These are phyloP conservation scores for Acrobeloides nanus DNA, from an alignment of 2,888 invertebrate genomes.

Conservation along the genomic window DNA sequence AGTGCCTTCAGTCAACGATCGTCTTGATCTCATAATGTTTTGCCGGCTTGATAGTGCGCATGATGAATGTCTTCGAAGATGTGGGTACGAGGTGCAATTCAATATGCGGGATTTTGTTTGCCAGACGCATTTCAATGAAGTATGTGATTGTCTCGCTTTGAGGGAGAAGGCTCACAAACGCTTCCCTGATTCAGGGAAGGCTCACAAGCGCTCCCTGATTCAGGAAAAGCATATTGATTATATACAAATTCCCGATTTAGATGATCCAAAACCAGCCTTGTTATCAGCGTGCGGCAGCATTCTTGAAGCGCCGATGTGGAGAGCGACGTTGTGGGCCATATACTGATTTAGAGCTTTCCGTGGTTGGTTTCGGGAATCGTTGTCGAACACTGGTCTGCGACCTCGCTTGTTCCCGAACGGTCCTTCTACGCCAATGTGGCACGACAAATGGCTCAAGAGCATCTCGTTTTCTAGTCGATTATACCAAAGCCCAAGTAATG, in stretches of 20 bases:
- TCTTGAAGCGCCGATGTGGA: conserved; percentile 45
- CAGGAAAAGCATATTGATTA: no score
- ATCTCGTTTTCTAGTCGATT: conserved; percentile 40
- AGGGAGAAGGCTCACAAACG: background rate
- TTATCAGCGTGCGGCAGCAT: conserved; percentile 36
- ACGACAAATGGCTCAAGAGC: conserved; percentile 32
- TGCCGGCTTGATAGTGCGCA: conserved; percentile 48
- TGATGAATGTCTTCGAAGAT: conserved; percentile 34
- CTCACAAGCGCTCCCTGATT: no score
- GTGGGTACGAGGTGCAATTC: conserved; percentile 52
- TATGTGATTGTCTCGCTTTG: conserved; percentile 12
- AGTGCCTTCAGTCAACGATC: conserved; percentile 47
- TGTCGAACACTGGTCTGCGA: conserved; percentile 50
- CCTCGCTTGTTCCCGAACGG: conserved; percentile 39
- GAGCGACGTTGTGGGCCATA: conserved; percentile 37
- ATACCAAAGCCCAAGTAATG: conserved; percentile 43
- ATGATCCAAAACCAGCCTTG: conserved; percentile 42
- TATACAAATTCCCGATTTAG: conserved; percentile 23
- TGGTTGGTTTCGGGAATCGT: conserved; percentile 41
- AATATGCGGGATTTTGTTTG: conserved; percentile 52
- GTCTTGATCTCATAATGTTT: conserved; percentile 43
- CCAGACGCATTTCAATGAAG: conserved; percentile 35
- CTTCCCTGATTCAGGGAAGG: no score
- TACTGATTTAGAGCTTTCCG: conserved; percentile 35
- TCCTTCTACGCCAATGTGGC: conserved; percentile 38